Evolutionary conservation across 1,140 invertebrate genomes (phyloP), one percentile per base, ranked within the genome.

Genomic region (Drosophila sproati): DNA sequence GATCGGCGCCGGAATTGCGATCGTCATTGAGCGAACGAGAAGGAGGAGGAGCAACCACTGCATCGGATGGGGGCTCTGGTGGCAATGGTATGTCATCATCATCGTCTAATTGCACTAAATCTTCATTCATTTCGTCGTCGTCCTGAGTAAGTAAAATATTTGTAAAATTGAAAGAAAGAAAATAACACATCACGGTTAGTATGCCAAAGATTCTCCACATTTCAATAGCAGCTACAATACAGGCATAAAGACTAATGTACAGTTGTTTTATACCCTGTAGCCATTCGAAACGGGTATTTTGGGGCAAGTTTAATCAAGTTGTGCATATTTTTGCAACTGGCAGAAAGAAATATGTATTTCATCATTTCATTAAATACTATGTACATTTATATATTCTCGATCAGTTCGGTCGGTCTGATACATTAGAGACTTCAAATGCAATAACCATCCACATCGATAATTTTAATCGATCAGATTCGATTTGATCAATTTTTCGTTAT

Each of bases 21-120:
- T 78, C 77, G 2, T 69, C 32, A 28, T 20, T 67, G 7, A 8
- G 37, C 7, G 37, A 6, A n/a, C n/a, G 39, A n/a, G 39, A n/a
- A 4, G 34, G 34, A 34, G 10, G 10, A 4, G 34, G 10, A 3
- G n/a, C 37, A 55, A 52, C 37, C 1, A 5, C 29, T 35, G 69
- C 62, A 2, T 68, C 59, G 45, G 47, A 52, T 50, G 61, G 61
- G 5, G 82, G 77, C 57, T 91, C 91, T 50, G 80, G 77, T 7
- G 90, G 86, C 50, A 90, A 77, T 52, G 91, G 91, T 87, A 92
- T 92, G 28, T 92, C 89, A 45, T 92, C 92, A 35, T 92, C 92
- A 77, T 92, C 92, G 71, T 91, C 92, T 76, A 92, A 86, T 91
- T 92, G 92, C 77, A 92, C 92, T 89, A 92, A 91, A 91, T 92